phyloP scores from a whole-genome alignment of 2,888 invertebrate genomes.

The Thera britannica region DNA sequence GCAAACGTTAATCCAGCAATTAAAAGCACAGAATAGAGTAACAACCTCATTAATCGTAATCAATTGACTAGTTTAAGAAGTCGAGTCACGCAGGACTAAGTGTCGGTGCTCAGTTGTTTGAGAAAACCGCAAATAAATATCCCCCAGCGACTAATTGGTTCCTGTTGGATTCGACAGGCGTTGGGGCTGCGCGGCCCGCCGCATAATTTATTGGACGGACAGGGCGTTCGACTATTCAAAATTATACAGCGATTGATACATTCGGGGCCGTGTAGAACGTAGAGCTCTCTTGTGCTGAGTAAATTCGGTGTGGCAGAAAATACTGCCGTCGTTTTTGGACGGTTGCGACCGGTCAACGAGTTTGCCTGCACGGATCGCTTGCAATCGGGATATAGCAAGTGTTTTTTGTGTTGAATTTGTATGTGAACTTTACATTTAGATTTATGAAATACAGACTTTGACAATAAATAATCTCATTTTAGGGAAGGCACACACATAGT shows the following conservation, averaged over 20 bases:
- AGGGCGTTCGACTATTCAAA: conserved; percentile 57
- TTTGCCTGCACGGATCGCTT: background rate
- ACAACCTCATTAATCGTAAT: conserved; percentile 50
- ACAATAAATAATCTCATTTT: too few species aligned
- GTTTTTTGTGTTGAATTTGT: too few species aligned
- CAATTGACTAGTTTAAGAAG: conserved; percentile 59
- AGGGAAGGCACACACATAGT: too few species aligned
- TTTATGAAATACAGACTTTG: too few species aligned
- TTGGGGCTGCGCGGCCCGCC: conserved; percentile 70
- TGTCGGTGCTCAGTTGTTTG: conserved; percentile 71
- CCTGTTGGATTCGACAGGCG: conserved; percentile 79
- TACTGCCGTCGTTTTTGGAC: background rate
- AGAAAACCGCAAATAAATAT: conserved; percentile 82
- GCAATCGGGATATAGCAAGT: too few species aligned
- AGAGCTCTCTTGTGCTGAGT: background rate
- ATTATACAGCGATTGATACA: conserved; percentile 44
- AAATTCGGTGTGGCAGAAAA: background rate
- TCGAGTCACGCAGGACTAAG: conserved; percentile 63
- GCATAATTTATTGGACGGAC: conserved; percentile 78
- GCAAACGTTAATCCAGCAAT: conserved; percentile 19
- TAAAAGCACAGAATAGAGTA: conserved; percentile 13
- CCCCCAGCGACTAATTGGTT: conserved; percentile 81
- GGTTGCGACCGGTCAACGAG: background rate
- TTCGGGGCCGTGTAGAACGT: conserved; percentile 17
- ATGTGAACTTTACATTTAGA: too few species aligned